Base-by-base conservation (phyloP, 1,140 invertebrate genomes). In the Brachionus manjavacas region DNA sequence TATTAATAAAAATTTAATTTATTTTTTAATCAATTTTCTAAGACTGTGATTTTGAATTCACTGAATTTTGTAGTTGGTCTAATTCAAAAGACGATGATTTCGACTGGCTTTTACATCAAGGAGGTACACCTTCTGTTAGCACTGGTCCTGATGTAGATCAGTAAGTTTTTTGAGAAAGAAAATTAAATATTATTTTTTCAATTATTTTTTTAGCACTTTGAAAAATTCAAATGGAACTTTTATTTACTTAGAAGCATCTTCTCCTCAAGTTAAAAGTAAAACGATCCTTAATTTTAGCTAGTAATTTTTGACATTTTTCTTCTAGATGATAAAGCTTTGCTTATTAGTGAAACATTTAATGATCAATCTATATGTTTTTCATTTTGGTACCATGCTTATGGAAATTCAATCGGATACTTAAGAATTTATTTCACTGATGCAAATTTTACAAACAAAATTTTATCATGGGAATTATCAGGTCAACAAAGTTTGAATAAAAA, bases 81-180 rank as follows among this genome's bases (percentile, higher is more conserved):
- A 81, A 81, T 25, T 23, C 31, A 43, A 41, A 11, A 20, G 52
- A 68, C 41, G 52, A 60, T 64, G 84, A 83, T 7, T 88, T 89
- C 87, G 87, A 89, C 85, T 89, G 88, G 88, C 85, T 85, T 46
- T 84, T 86, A 80, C 84, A 85, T 20, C 79, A 70, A 39, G 86
- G 86, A 0, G 35, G 84, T 2, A 88, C 88, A 31, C 23, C 79
- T 12, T 87, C 86, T 70, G 14, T 28, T 2, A 86, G 85, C n/a
- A 88, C 88, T 25, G 88, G 88, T 8, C 88, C 88, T 0, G 91
- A 91, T 8, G 91, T 91, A 86, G 94, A 95, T 87, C 94, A 91
- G 83, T 76, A 76, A 74, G 11, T 11, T 0, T 23, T 23, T 16
- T 25, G 11, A 66, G 12, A 25, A 8, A 1, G 3, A 66, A 66